phyloP scores from a whole-genome alignment of 92 coral and sea anemone species.

The Epizoanthus rinbou region DNA sequence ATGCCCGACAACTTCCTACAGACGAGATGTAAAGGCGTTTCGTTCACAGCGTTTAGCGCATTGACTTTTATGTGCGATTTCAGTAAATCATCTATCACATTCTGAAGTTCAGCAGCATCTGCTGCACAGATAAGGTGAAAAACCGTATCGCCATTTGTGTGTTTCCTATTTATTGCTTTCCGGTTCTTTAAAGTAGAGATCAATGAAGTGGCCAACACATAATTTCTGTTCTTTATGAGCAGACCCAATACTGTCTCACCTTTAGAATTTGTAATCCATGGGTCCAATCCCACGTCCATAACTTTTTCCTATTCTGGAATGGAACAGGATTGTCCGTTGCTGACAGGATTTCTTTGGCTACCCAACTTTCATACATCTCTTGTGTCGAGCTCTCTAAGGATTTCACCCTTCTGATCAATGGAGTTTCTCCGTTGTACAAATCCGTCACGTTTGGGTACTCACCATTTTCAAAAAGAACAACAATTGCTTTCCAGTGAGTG shows the following conservation, averaged over 20 bases:
- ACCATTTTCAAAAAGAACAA: too few relatives aligned
- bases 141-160: neutral
- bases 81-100: neutral
- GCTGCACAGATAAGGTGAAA: neutral
- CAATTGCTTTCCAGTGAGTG: too few relatives aligned
- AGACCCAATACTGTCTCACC: neutral
- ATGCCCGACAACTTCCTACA: neutral
- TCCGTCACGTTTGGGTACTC: too few relatives aligned
- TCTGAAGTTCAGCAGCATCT: slow-evolving; percentile 6
- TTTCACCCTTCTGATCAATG: too few relatives aligned
- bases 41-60: neutral
- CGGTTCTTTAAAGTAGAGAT: neutral
- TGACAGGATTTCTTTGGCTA: too few relatives aligned
- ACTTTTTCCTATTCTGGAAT: neutral
- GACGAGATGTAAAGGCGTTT: slow-evolving; percentile 3
- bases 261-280: neutral
- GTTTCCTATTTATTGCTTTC: neutral
- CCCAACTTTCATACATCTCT: too few relatives aligned
- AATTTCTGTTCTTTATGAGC: neutral
- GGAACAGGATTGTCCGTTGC: neutral
- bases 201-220: neutral
- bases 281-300: neutral
- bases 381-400: too few relatives aligned
- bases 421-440: too few relatives aligned
- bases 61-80: neutral